Evolutionary conservation across 1,140 invertebrate genomes (phyloP).

Genomic region (Oreohelix idahoensis): DNA sequence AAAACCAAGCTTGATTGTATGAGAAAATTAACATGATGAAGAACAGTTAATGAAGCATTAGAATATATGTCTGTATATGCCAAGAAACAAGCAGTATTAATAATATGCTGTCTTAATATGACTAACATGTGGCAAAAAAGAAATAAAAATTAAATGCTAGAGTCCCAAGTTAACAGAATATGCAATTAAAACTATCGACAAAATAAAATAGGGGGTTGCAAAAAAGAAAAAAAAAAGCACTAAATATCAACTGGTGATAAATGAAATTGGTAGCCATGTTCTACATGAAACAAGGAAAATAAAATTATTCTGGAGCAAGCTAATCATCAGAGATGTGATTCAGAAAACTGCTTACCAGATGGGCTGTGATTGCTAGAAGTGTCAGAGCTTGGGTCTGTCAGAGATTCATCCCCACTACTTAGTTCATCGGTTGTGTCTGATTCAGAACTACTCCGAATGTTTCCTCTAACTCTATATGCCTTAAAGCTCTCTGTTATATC

Average conservation of each 20-base stretch:
- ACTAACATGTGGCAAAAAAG: not conserved
- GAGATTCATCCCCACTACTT: constrained; percentile 63
- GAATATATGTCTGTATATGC: not conserved
- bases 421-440: constrained; percentile 66
- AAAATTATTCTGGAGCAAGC: not conserved
- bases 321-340: not conserved
- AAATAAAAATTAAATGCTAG: not conserved
- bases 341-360: constrained; percentile 52
- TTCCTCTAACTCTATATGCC: constrained; percentile 57
- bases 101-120: constrained; percentile 1
- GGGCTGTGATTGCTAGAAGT: constrained; percentile 64
- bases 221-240: not conserved
- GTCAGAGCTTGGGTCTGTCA: constrained; percentile 61
- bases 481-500: constrained; percentile 66
- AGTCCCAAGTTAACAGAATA: not conserved
- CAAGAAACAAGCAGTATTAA: constrained; percentile 17
- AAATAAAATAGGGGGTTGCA: not conserved
- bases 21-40: not conserved
- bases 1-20: constrained; percentile 3
- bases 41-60: not conserved
- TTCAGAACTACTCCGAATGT: constrained; percentile 64
- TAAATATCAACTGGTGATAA: not conserved
- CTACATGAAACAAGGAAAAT: not conserved
- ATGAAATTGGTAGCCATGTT: not conserved
- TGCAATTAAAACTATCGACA: not conserved